These are phyloP conservation scores for human DNA, from an alignment of 2,113 vertebrate genomes.

Conservation along the genomic window GRCh38 chr5:154886501-154887000, in stretches of 20 bases:
- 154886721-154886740: neutral
- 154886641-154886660: neutral
- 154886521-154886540: no score
- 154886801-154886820: neutral
- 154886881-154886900: neutral
- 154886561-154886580: neutral
- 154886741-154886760: neutral
- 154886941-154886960: neutral
- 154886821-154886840: neutral
- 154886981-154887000: neutral
- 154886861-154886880: neutral
- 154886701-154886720: neutral
- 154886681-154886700: neutral
- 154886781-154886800: neutral
- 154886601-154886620: neutral
- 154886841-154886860: neutral
- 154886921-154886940: neutral
- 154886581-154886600: neutral
- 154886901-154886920: neutral
- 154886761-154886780: neutral
- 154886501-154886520: no score
- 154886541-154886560: neutral
- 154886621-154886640: neutral
- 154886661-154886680: neutral
- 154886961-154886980: neutral